Conservation (phyloP, 2,797 vertebrate genomes). For the Propithecus deckenii region DNA sequence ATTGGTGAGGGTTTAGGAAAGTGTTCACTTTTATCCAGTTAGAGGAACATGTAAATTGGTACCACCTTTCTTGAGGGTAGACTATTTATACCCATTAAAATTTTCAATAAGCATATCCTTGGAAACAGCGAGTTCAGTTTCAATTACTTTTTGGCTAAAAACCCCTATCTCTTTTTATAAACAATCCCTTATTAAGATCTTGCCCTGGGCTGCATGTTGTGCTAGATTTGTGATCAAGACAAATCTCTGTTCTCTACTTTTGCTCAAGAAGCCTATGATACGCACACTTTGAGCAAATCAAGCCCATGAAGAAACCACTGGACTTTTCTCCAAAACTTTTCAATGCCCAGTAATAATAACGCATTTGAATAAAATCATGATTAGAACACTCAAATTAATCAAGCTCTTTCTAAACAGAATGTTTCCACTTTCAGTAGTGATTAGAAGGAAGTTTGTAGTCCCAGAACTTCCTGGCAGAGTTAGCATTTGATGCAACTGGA, state of each 20-base stretch:
- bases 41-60: not conserved
- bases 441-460: conserved; percentile 47
- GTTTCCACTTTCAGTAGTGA: conserved; percentile 52
- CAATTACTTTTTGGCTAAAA: not conserved
- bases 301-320: not conserved
- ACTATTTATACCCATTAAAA: not conserved
- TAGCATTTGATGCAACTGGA: not conserved
- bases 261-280: not conserved
- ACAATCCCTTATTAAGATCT: not conserved
- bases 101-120: not conserved
- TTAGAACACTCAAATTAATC: conserved; percentile 39
- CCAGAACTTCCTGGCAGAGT: not conserved
- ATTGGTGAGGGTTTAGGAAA: not conserved
- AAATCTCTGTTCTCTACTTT: not conserved
- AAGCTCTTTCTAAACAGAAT: conserved; percentile 41
- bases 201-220: not conserved
- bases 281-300: not conserved
- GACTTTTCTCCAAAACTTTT: conserved; percentile 22
- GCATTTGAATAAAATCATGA: conserved; percentile 37
- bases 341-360: not conserved
- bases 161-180: not conserved
- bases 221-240: not conserved
- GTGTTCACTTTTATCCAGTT: not conserved
- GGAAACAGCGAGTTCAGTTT: not conserved
- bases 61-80: not conserved